These are phyloP conservation scores for Trochalopteron elliotii DNA, from an alignment of 2,113 vertebrate genomes.

Conservation along the genomic window DNA sequence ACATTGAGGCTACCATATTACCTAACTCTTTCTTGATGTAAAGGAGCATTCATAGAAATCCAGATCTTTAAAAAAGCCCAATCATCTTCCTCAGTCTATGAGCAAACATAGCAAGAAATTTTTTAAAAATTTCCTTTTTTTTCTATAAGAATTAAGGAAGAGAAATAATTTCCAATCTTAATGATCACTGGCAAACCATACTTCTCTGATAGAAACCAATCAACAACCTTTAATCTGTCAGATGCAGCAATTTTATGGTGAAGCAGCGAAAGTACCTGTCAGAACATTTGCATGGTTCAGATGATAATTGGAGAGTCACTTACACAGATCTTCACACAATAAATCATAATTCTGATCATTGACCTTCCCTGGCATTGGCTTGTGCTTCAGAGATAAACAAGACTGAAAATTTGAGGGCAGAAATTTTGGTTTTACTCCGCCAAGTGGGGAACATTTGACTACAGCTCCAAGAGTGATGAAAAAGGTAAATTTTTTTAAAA, in stretches of 20 bases:
- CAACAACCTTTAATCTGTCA: background rate
- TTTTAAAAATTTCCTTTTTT: background rate
- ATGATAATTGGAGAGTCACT: background rate
- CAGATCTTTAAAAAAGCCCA: background rate
- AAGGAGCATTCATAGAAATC: background rate
- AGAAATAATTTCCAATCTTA: background rate
- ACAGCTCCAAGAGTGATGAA: background rate
- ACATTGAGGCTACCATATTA: background rate
- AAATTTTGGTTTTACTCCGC: background rate
- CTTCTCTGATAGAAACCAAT: background rate
- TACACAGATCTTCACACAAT: background rate
- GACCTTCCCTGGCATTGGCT: background rate
- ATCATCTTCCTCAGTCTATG: background rate
- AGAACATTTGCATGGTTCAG: background rate
- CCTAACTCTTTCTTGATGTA: background rate
- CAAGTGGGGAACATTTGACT: background rate
- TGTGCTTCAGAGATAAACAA: background rate
- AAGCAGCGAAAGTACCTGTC: background rate
- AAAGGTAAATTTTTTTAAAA: background rate
- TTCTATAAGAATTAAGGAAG: background rate
- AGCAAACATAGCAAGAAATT: background rate
- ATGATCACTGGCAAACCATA: background rate
- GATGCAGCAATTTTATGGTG: background rate
- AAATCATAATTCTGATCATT: background rate
- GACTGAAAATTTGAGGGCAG: background rate